Base-by-base conservation (phyloP, 2,113 vertebrate species). In the Anhinga rufa region DNA sequence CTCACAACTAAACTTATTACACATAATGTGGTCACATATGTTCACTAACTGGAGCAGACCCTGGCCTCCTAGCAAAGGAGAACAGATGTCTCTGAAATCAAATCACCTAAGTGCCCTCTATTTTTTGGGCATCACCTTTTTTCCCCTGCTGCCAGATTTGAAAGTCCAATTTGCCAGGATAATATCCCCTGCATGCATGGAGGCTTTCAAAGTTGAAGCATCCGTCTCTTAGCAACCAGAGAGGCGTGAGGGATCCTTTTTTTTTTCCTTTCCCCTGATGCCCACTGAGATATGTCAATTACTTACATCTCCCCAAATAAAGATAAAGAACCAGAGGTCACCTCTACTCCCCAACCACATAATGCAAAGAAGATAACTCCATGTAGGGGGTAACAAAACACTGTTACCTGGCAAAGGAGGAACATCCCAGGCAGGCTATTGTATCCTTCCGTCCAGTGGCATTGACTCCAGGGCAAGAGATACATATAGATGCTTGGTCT, bases 151-250 rank as follows among this genome's bases (percentile, higher is more conserved):
- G 84, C 62, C 94, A 83, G 78, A 95, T 95, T 89, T 91, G 89
- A 97, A 97, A 98, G 97, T 97, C 94, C 97, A 95, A 90, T 98
- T 97, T 98, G 92, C 96, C 96, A 97, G 95, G 86, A 95, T 97
- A 97, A 97, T 95, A 95, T 95, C 93, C 97, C 96, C 89, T 88
- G 90, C 60, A 8, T 93, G 89, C 96, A 97, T 66, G 74, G 95
- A 97, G 94, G 90, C 95, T 98, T 97, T 97, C 95, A 97, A 97
- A 98, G 93, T 97, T 96, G 93, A 97, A 98, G 92, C 92, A 70
- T 91, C 93, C 1, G 81, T 98, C 46, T 96, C 98, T 96, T 98
- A 98, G 98, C 97, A 98, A 98, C 98, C 12, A 1, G 14, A 94
- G 80, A 96, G 95, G 84, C 58, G 26, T 86, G 90, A 95, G 91